Conservation (phyloP, 2,113 vertebrate genomes). For the Ovis canadensis region DNA sequence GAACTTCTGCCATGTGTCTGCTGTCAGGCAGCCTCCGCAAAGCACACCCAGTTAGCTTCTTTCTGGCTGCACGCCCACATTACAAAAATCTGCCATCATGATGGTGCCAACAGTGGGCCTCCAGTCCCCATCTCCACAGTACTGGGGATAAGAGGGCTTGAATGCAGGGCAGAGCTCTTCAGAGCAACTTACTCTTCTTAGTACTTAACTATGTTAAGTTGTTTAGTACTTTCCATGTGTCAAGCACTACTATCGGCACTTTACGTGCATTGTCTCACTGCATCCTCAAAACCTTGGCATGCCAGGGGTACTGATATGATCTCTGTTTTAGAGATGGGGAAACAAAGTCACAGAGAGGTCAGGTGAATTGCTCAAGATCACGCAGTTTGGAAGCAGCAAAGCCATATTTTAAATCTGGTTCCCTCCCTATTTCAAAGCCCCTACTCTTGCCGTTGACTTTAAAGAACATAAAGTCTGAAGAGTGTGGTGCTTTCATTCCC, state of each 20-base stretch:
- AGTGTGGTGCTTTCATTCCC: not conserved
- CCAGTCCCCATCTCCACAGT: not conserved
- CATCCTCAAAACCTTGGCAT: not conserved
- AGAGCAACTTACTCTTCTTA: not conserved
- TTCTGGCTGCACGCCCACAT: not conserved
- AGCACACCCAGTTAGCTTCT: not conserved
- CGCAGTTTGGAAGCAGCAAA: not conserved
- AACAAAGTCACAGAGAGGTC: not conserved
- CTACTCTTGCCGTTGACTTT: not conserved
- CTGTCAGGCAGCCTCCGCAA: not conserved
- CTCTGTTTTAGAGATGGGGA: not conserved
- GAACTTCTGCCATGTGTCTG: not conserved
- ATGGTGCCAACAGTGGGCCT: not conserved
- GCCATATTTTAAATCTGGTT: not conserved
- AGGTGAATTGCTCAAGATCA: not conserved
- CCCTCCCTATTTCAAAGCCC: not conserved
- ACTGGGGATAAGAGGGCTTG: not conserved
- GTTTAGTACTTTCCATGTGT: not conserved
- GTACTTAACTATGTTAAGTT: not conserved
- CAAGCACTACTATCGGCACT: not conserved
- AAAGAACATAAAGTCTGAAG: not conserved
- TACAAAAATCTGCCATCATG: not conserved
- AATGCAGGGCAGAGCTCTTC: not conserved
- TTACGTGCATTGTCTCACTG: not conserved
- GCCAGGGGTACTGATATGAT: not conserved